phyloP scores from a whole-genome alignment of 2,797 vertebrate genomes.

The Distichodus sexfasciatus region DNA sequence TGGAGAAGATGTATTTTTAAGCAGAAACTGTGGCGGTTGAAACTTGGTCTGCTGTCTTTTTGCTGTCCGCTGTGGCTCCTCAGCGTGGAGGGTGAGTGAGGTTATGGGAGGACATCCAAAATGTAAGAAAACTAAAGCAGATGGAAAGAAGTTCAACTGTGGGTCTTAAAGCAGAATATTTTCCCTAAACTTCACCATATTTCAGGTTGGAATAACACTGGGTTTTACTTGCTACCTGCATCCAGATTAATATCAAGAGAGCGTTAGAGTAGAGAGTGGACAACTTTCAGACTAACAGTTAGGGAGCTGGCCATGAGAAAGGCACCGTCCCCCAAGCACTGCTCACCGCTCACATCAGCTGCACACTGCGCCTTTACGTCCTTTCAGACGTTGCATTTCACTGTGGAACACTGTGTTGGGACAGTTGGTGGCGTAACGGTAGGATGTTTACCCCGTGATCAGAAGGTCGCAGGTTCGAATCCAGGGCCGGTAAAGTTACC shows the following conservation, averaged over 20 bases:
- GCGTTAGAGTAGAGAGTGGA: too few species aligned
- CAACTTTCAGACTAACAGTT: too few species aligned
- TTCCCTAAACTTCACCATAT: neutral
- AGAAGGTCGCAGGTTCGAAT: too few species aligned
- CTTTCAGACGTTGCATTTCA: too few species aligned
- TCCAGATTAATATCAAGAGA: neutral
- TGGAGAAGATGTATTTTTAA: constrained; percentile 35
- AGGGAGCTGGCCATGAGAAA: too few species aligned
- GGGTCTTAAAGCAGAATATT: neutral
- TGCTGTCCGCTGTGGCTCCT: constrained; percentile 11
- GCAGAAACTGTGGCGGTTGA: constrained; percentile 1
- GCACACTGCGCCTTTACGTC: too few species aligned
- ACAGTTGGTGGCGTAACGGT: too few species aligned
- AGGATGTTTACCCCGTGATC: too few species aligned
- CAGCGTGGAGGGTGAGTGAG: neutral
- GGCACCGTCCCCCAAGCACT: too few species aligned
- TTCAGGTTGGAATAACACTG: neutral
- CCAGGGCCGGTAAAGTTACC: too few species aligned
- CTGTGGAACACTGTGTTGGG: too few species aligned
- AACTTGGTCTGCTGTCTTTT: constrained; percentile 21
- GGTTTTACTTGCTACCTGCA: neutral
- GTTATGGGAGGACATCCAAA: neutral
- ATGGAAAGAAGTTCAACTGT: neutral
- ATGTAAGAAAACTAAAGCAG: neutral
- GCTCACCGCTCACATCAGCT: too few species aligned